A percentile compares a stretch with the other conserved stretches of the same genome.
phyloP scores from a whole-genome alignment of 2,797 vertebrate genomes.

The Clarias laeviceps region DNA sequence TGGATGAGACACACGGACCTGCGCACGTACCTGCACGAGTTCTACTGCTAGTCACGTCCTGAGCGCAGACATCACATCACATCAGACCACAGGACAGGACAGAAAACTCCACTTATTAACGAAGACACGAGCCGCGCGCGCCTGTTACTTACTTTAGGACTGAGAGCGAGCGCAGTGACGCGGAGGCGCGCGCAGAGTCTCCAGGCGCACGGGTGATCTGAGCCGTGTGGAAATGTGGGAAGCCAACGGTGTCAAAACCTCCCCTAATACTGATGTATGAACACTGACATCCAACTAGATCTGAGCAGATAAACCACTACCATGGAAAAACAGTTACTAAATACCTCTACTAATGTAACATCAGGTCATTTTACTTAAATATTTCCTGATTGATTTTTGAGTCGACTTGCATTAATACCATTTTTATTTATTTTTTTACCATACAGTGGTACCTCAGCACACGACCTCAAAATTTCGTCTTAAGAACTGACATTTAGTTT shows the following conservation, averaged over 20 bases:
- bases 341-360: not conserved
- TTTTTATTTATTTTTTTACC: too few species aligned
- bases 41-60: slow-evolving; percentile 2
- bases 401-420: too few species aligned
- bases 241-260: not conserved
- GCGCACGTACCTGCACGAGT: slow-evolving; percentile 40
- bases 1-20: too few species aligned
- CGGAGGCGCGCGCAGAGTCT: not conserved
- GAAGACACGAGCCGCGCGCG: not conserved
- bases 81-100: not conserved
- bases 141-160: too few species aligned
- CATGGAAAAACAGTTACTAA: not conserved
- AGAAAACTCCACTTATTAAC: not conserved
- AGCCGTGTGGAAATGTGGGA: slow-evolving; percentile 22
- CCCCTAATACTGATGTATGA: not conserved
- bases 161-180: not conserved
- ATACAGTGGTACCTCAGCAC: too few species aligned
- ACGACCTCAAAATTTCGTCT: too few species aligned
- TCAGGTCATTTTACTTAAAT: too few species aligned
- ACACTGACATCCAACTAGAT: not conserved
- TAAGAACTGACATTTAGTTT: too few species aligned
- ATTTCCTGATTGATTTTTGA: too few species aligned
- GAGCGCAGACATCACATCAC: not conserved
- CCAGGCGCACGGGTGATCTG: not conserved
- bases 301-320: not conserved